phyloP scores from a whole-genome alignment of 2,113 vertebrate species.

The Carlito syrichta region DNA sequence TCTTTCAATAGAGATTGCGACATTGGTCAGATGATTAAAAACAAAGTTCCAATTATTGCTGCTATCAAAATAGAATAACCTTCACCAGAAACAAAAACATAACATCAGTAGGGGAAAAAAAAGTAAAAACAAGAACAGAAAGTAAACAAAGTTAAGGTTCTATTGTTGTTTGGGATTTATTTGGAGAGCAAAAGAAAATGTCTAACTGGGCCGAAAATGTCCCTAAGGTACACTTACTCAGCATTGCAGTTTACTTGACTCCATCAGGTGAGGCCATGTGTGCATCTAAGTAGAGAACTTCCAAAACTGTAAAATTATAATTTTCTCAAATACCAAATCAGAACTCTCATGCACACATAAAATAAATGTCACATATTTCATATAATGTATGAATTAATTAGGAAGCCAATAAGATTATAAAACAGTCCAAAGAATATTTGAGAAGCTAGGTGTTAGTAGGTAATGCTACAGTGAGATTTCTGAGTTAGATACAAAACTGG shows the following conservation, averaged over 20 bases:
- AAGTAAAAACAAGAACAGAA: background rate
- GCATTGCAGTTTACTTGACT: background rate
- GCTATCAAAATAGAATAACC: background rate
- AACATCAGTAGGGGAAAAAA: background rate
- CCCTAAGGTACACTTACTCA: background rate
- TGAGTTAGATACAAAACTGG: background rate
- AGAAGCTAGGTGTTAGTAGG: background rate
- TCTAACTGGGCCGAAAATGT: background rate
- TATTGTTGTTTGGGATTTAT: background rate
- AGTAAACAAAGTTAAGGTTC: background rate
- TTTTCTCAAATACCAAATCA: background rate
- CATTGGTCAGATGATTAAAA: background rate
- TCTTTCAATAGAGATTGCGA: background rate
- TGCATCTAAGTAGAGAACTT: background rate
- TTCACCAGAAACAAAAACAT: conserved; percentile 2
- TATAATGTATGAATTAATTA: background rate
- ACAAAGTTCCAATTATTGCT: background rate
- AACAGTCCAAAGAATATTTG: background rate
- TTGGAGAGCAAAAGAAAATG: background rate
- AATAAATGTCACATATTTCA: background rate
- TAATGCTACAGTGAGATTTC: background rate
- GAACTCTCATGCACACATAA: background rate
- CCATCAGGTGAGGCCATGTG: background rate
- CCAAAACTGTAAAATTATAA: background rate
- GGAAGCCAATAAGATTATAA: background rate